Conservation (phyloP, 2,113 vertebrate species). For the Strix aluco region DNA sequence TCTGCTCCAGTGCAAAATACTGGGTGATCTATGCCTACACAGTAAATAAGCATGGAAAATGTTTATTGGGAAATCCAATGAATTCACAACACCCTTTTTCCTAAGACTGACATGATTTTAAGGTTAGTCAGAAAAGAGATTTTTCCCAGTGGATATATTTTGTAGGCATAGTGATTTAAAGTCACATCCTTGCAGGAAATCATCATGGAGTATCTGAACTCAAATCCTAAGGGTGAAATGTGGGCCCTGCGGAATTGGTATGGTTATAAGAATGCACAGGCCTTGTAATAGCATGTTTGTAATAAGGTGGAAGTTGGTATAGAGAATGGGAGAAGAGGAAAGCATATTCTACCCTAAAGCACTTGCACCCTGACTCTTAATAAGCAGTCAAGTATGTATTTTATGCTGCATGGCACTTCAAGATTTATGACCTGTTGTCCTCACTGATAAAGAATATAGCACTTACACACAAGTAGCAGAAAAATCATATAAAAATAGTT, state of each 20-base stretch:
- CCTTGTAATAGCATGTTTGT: background rate
- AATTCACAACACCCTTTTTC: background rate
- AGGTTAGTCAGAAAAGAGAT: background rate
- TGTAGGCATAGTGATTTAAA: background rate
- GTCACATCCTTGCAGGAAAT: background rate
- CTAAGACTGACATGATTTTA: background rate
- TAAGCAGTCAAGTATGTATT: background rate
- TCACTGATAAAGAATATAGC: background rate
- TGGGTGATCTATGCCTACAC: background rate
- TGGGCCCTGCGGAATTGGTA: background rate
- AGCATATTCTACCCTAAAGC: background rate
- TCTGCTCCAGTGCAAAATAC: background rate
- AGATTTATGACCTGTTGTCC: background rate
- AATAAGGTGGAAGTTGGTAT: background rate
- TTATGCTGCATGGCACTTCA: background rate
- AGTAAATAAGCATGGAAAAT: background rate
- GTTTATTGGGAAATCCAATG: background rate
- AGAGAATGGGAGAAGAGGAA: background rate
- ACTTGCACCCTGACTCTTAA: background rate
- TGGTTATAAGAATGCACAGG: background rate
- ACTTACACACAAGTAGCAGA: background rate
- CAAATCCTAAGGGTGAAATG: background rate
- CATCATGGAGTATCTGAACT: background rate
- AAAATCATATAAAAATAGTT: slow-evolving; percentile 18
- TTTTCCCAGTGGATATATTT: background rate